Percentiles rank a stretch among this genome's conserved stretches.
phyloP scores from a whole-genome alignment of 2,797 vertebrate genomes.

The Ctenochaetus hawaiiensis region DNA sequence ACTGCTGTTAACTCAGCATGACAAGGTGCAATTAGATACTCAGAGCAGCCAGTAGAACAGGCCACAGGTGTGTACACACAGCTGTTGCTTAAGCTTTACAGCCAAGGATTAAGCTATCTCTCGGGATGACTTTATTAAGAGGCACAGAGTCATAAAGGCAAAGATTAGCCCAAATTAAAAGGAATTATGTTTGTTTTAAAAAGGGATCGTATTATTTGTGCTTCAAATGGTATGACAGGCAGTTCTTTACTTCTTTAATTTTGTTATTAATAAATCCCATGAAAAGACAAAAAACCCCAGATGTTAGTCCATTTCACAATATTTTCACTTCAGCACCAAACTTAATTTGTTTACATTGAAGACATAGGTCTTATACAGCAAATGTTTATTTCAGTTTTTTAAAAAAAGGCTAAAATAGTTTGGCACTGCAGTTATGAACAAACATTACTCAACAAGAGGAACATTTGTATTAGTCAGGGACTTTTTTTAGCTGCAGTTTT shows the following conservation, averaged over 20 bases:
- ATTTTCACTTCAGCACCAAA: neutral
- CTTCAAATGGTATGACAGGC: neutral
- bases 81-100: constrained; percentile 44
- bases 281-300: neutral
- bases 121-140: neutral
- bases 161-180: constrained; percentile 1
- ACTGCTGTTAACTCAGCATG: neutral
- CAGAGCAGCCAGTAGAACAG: neutral
- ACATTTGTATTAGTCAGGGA: neutral
- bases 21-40: constrained; percentile 5
- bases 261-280: neutral
- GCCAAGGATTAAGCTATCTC: constrained; percentile 4
- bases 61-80: constrained; percentile 23
- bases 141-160: neutral
- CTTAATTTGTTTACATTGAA: neutral
- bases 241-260: neutral
- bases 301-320: neutral
- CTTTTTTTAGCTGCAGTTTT: neutral
- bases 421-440: neutral
- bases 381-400: neutral
- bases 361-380: neutral
- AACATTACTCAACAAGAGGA: neutral
- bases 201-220: neutral
- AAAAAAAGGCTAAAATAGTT: neutral
- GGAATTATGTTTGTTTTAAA: neutral